phyloP scores from a whole-genome alignment of 2,113 vertebrate species.

The Oophaga pumilio region DNA sequence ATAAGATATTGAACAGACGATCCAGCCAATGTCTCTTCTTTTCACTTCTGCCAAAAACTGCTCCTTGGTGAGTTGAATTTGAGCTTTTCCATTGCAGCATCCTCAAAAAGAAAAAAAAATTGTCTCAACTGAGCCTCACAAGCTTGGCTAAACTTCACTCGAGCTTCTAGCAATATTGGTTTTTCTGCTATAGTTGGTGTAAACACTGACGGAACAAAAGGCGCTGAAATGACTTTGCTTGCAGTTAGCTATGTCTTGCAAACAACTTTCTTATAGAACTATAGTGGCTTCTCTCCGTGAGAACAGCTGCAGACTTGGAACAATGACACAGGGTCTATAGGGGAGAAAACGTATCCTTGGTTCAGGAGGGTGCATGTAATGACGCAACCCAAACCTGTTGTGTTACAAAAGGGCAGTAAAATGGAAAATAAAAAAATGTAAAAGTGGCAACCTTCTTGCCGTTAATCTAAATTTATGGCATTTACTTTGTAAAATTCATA shows the following conservation, averaged over 20 bases:
- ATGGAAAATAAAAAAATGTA: neutral
- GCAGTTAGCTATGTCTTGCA: constrained; percentile 36
- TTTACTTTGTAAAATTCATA: neutral
- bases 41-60: constrained; percentile 47
- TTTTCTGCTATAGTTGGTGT: constrained; percentile 34
- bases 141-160: constrained; percentile 49
- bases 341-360: neutral
- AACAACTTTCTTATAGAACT: constrained; percentile 43
- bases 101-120: constrained; percentile 14
- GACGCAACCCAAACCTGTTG: neutral
- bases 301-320: constrained; percentile 4
- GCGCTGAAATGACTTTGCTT: constrained; percentile 35
- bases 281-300: neutral
- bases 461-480: neutral
- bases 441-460: neutral
- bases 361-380: neutral
- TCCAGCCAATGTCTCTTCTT: constrained; percentile 45
- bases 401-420: neutral
- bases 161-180: constrained; percentile 32
- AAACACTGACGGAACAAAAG: constrained; percentile 34
- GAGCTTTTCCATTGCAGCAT: constrained; percentile 38
- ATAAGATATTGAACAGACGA: constrained; percentile 53
- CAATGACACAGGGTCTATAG: neutral
- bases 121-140: constrained; percentile 26
- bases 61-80: constrained; percentile 52